phyloP scores from a whole-genome alignment of 1,140 invertebrate species.

The Scaptomyza graminum region DNA sequence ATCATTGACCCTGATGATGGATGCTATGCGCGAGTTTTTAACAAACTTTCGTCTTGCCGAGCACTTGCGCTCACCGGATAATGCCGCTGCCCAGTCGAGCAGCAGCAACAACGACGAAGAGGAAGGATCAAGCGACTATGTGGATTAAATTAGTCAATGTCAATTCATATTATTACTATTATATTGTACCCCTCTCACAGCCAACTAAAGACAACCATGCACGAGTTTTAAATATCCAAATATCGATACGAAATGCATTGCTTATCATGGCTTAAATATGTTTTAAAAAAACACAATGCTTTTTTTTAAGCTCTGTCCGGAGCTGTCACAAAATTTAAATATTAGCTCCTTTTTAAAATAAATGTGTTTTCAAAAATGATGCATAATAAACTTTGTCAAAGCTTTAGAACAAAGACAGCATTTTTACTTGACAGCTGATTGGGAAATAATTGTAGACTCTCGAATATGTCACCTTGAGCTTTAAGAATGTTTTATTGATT shows the following conservation, averaged over 20 bases:
- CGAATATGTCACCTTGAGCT: constrained; percentile 52
- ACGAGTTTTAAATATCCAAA: constrained; percentile 16
- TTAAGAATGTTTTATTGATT: constrained; percentile 78
- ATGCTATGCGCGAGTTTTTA: constrained; percentile 90
- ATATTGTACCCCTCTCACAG: constrained; percentile 14
- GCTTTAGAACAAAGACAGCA: constrained; percentile 49
- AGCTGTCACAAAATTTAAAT: constrained; percentile 61
- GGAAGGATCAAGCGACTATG: constrained; percentile 84
- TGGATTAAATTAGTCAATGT: constrained; percentile 61
- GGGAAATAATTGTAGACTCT: background rate
- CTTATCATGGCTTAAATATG: constrained; percentile 13
- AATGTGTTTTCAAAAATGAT: constrained; percentile 21
- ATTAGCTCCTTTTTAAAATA: constrained; percentile 32
- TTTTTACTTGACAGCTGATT: background rate
- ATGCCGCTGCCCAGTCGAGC: constrained; percentile 82
- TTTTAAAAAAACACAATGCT: constrained; percentile 42
- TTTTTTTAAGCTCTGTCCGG: constrained; percentile 46
- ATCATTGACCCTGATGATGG: constrained; percentile 87
- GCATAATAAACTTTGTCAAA: constrained; percentile 53
- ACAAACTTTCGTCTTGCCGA: constrained; percentile 86
- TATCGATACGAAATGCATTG: constrained; percentile 19
- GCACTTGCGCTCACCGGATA: constrained; percentile 80
- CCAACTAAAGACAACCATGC: constrained; percentile 21
- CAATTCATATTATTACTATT: constrained; percentile 28
- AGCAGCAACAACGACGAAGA: constrained; percentile 84